These are phyloP conservation scores for Coluber constrictor DNA, from an alignment of 2,797 vertebrate species.

Conservation along the genomic window DNA sequence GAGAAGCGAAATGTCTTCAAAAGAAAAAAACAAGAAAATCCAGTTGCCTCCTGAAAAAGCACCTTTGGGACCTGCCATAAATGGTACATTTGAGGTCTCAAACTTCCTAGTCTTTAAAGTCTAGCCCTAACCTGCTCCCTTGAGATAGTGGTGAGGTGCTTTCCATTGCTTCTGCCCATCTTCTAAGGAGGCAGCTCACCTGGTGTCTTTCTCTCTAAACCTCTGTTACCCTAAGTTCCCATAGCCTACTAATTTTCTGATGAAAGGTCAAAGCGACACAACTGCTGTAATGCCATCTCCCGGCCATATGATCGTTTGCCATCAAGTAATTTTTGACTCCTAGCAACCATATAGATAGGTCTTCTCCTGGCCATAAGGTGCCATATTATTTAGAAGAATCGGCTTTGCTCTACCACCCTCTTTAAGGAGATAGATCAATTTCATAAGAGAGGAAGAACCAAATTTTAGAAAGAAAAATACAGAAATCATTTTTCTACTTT, in stretches of 20 bases:
- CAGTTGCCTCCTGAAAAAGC: too few relatives aligned
- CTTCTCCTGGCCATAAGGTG: neutral
- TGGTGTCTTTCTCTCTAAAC: neutral
- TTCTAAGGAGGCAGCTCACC: neutral
- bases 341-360: neutral
- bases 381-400: neutral
- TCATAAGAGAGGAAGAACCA: neutral
- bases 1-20: too few relatives aligned
- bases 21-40: too few relatives aligned
- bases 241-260: neutral
- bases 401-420: neutral
- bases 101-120: neutral
- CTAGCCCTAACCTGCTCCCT: neutral
- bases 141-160: neutral
- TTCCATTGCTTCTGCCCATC: neutral
- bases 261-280: neutral
- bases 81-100: neutral
- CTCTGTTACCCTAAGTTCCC: neutral
- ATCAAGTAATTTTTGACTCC: neutral
- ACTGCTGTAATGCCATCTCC: neutral
- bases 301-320: neutral
- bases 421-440: neutral
- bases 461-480: neutral
- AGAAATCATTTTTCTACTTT: neutral
- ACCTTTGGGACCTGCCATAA: neutral